Percentiles rank a stretch among this genome's conserved stretches.
Conservation (phyloP, 2,113 vertebrate genomes). For the Tachycineta bicolor region DNA sequence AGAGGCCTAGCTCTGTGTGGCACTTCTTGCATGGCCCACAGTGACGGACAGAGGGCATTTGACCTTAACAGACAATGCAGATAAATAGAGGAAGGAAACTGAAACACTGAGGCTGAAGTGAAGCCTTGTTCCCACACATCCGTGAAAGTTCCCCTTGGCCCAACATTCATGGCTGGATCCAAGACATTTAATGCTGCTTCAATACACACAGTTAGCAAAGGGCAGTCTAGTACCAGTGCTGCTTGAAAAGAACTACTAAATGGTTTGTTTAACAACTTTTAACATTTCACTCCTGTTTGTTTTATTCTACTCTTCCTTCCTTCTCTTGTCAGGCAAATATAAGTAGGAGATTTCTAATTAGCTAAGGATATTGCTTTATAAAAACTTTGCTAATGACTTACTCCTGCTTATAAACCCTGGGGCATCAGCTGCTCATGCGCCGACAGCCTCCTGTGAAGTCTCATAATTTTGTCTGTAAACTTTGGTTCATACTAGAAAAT, state of each 20-base stretch:
- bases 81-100: background rate
- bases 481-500: slow-evolving; percentile 37
- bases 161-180: slow-evolving; percentile 7
- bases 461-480: slow-evolving; percentile 8
- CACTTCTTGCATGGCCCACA: background rate
- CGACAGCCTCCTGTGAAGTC: background rate
- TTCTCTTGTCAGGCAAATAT: slow-evolving; percentile 44
- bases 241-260: slow-evolving; percentile 59
- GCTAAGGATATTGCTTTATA: slow-evolving; percentile 13
- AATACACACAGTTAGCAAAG: slow-evolving; percentile 2
- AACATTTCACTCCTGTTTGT: slow-evolving; percentile 50
- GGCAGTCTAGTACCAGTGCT: background rate
- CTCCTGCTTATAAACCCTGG: background rate
- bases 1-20: background rate
- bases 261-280: slow-evolving; percentile 62
- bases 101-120: background rate
- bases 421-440: background rate
- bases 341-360: slow-evolving; percentile 62
- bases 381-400: slow-evolving; percentile 23
- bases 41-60: background rate
- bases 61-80: background rate
- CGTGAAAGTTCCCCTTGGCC: background rate
- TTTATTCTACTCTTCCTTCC: slow-evolving; percentile 31
- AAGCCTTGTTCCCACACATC: background rate
- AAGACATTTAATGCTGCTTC: slow-evolving; percentile 28